A percentile compares a stretch with the other conserved stretches of the same genome.
Conservation (phyloP, 2,797 vertebrate genomes). For the Lepidocolaptes lacrymiger region DNA sequence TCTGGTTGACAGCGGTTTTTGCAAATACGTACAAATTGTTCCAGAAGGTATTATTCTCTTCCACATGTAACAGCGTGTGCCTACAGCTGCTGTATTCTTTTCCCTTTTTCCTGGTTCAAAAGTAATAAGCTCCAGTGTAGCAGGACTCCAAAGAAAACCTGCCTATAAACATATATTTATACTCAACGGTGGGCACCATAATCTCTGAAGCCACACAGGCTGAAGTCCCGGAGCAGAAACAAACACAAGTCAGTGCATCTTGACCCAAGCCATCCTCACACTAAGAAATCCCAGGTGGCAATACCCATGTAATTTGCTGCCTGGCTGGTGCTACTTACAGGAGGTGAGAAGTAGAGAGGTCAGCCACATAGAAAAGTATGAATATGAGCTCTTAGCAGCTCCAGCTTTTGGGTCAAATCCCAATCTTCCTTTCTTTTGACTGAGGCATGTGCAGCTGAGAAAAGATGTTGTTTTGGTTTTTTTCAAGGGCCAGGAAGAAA, state of each 20-base stretch:
- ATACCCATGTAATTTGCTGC: background rate
- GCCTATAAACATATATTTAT: background rate
- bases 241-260: background rate
- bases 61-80: background rate
- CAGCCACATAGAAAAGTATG: background rate
- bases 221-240: background rate
- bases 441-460: background rate
- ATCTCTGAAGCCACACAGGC: background rate
- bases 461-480: background rate
- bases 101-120: background rate
- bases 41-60: background rate
- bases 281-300: background rate
- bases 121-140: background rate
- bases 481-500: background rate
- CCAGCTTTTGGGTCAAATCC: slow-evolving; percentile 31
- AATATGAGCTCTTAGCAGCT: background rate
- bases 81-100: background rate
- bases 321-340: background rate
- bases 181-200: background rate
- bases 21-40: slow-evolving; percentile 15
- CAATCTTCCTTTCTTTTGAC: background rate
- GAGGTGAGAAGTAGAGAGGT: background rate
- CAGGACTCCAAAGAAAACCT: background rate
- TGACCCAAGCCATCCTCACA: background rate
- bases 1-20: background rate